A percentile compares a stretch with the other conserved stretches of the same genome.
Conservation (phyloP, 2,888 invertebrate genomes). For the Agrenia bidenticulata region DNA sequence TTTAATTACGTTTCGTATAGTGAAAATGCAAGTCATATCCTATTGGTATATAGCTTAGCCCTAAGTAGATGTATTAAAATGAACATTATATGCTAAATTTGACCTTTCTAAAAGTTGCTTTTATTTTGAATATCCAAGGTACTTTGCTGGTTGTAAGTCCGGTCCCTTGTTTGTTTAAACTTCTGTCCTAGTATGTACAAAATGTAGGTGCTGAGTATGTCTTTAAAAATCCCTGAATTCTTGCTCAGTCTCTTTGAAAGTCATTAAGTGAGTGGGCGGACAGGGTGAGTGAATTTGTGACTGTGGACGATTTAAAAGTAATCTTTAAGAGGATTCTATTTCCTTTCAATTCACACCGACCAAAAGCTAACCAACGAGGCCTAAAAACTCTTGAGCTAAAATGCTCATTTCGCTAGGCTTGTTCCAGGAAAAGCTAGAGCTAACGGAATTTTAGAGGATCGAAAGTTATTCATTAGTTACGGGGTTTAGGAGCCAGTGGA, state of each 20-base stretch:
- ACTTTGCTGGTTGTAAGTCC: too few species aligned
- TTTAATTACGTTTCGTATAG: too few species aligned
- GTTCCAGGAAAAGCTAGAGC: not conserved
- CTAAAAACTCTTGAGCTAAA: not conserved
- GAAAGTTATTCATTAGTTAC: not conserved
- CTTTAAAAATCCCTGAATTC: slow-evolving; percentile 1
- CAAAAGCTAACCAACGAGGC: not conserved
- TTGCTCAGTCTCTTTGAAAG: not conserved
- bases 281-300: slow-evolving; percentile 3
- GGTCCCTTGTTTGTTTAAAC: too few species aligned
- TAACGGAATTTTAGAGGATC: not conserved
- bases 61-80: too few species aligned
- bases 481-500: not conserved
- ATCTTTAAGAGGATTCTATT: not conserved
- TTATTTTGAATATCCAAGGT: too few species aligned
- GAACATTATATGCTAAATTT: too few species aligned
- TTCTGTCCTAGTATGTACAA: too few species aligned
- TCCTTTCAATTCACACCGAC: slow-evolving; percentile 2
- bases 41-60: too few species aligned
- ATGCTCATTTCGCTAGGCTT: not conserved
- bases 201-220: too few species aligned
- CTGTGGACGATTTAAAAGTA: slow-evolving; percentile 6
- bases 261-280: not conserved
- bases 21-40: too few species aligned
- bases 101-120: too few species aligned